phyloP scores from a whole-genome alignment of 2,888 invertebrate genomes.

The Idaea straminata region DNA sequence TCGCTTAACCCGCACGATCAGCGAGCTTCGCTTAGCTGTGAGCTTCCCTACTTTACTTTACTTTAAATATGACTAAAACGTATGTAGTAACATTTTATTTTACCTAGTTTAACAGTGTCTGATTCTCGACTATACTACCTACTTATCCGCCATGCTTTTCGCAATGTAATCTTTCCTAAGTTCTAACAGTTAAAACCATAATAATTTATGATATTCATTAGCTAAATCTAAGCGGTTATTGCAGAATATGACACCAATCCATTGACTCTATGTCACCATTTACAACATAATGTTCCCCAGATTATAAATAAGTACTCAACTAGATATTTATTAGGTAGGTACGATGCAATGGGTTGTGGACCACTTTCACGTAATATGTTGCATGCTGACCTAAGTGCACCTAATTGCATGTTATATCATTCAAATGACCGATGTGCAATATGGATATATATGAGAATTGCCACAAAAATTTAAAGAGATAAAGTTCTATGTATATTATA shows the following conservation, averaged over 20 bases:
- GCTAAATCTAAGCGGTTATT: not conserved
- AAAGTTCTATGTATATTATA: not conserved
- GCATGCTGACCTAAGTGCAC: conserved; percentile 17
- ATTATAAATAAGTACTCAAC: not conserved
- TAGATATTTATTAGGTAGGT: not conserved
- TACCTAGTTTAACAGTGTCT: no score
- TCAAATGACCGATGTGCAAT: conserved; percentile 20
- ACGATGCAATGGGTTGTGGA: not conserved
- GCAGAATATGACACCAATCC: not conserved
- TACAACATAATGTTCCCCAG: conserved; percentile 1
- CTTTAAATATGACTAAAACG: no score
- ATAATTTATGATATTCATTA: not conserved
- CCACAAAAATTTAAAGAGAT: not conserved
- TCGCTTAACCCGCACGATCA: no score
- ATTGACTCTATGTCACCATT: not conserved
- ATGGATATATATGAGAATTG: conserved; percentile 9
- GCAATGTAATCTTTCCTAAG: no score
- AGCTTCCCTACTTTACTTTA: no score
- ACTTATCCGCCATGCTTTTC: no score
- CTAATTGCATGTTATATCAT: conserved; percentile 25
- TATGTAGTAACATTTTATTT: no score
- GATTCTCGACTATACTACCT: no score
- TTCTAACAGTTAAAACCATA: no score
- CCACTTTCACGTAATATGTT: conserved; percentile 15
- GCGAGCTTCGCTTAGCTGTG: no score